Conservation (phyloP, 2,888 invertebrate genomes). For the Congeria kusceri region DNA sequence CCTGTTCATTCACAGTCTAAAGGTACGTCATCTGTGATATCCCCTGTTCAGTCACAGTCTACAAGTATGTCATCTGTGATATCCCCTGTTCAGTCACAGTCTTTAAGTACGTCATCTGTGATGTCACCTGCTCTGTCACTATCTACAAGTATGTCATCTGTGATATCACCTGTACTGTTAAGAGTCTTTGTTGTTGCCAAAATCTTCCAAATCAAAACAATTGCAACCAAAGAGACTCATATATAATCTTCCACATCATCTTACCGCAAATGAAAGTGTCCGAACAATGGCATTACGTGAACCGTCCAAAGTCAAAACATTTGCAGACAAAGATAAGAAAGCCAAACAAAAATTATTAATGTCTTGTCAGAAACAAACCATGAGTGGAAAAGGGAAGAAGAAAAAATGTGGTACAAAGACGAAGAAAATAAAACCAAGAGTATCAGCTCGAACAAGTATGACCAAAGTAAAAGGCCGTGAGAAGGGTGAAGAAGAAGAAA, state of each 20-base stretch:
- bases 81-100: too few species aligned
- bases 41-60: too few species aligned
- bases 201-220: not conserved
- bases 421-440: not conserved
- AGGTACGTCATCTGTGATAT: too few species aligned
- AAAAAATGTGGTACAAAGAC: not conserved
- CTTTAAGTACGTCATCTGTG: too few species aligned
- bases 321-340: constrained; percentile 24
- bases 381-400: not conserved
- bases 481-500: constrained; percentile 12
- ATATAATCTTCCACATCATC: constrained; percentile 14
- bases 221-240: constrained; percentile 5
- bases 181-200: constrained; percentile 6
- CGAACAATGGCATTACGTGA: constrained; percentile 24
- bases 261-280: constrained; percentile 9
- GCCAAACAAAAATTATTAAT: constrained; percentile 11
- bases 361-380: not conserved
- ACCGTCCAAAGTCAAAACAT: not conserved
- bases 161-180: not conserved
- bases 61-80: too few species aligned
- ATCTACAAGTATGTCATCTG: too few species aligned
- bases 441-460: not conserved
- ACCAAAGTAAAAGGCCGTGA: not conserved
- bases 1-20: too few species aligned
- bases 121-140: too few species aligned